phyloP scores from a whole-genome alignment of 2,113 vertebrate species.

The cattle (Bos taurus) region DNA sequence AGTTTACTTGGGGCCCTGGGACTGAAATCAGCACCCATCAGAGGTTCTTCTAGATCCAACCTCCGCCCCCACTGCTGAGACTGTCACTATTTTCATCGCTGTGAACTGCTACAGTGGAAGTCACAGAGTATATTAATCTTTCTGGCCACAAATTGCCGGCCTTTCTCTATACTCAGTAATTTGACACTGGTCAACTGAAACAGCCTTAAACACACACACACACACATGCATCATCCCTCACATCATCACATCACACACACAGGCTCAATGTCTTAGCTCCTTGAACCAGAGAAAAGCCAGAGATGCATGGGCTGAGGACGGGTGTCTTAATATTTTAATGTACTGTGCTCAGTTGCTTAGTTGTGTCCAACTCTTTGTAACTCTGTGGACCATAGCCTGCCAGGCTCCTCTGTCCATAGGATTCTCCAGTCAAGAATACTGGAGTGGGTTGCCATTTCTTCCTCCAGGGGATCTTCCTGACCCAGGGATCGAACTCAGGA shows the following conservation, averaged over 20 bases:
- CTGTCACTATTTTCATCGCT: not conserved
- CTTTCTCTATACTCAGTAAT: not conserved
- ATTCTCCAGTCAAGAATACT: not conserved
- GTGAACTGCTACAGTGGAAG: not conserved
- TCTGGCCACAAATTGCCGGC: not conserved
- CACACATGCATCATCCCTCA: not conserved
- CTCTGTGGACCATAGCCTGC: not conserved
- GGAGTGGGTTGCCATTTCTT: not conserved
- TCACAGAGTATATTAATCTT: not conserved
- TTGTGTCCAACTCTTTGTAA: not conserved
- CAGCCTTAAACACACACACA: not conserved
- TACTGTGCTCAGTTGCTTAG: not conserved
- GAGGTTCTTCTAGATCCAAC: not conserved
- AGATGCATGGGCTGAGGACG: not conserved
- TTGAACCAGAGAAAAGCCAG: not conserved
- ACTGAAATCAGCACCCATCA: not conserved
- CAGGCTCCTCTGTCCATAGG: not conserved
- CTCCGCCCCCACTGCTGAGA: rapidly evolving
- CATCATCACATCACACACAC: not conserved
- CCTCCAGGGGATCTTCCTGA: not conserved
- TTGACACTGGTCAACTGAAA: not conserved
- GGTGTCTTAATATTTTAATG: not conserved
- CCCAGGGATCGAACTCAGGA: not conserved
- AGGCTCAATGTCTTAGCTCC: not conserved
- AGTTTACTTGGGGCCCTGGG: not conserved